Conservation (phyloP, 2,888 invertebrate genomes). For the Bugula neritina region DNA sequence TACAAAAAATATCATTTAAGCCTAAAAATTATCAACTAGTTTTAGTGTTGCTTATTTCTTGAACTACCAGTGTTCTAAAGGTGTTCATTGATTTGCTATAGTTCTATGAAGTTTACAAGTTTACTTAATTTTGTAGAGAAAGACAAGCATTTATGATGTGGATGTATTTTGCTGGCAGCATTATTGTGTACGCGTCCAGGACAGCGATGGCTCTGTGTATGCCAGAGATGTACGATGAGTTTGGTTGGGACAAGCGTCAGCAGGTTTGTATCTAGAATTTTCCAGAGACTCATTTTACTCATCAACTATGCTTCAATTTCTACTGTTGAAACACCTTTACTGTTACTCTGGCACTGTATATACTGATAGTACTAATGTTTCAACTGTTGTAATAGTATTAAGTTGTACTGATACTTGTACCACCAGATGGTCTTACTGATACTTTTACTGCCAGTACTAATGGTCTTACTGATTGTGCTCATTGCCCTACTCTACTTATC, state of each 20-base stretch:
- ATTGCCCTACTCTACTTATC: too few relatives aligned
- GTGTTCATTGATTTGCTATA: too few relatives aligned
- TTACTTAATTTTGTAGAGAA: neutral
- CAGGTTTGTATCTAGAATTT: conserved; percentile 47
- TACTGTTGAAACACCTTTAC: neutral
- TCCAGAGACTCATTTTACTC: neutral
- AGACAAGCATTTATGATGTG: conserved; percentile 5
- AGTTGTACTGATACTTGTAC: too few relatives aligned
- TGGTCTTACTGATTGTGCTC: too few relatives aligned
- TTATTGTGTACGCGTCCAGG: conserved; percentile 63
- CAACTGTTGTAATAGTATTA: too few relatives aligned
- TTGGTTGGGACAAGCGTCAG: conserved; percentile 65
- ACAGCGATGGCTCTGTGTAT: conserved; percentile 65
- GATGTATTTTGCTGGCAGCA: conserved; percentile 59
- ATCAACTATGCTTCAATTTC: neutral
- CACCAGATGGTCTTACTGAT: too few relatives aligned
- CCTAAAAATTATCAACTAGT: too few relatives aligned
- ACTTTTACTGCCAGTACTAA: too few relatives aligned
- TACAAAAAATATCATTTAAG: too few relatives aligned
- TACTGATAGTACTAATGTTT: too few relatives aligned
- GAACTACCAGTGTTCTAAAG: too few relatives aligned
- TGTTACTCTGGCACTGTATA: neutral
- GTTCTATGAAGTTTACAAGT: too few relatives aligned
- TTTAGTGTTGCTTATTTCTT: neutral
- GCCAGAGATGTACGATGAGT: conserved; percentile 62